Percentiles rank a stretch among this genome's conserved stretches.
phyloP scores from a whole-genome alignment of 2,113 vertebrate genomes.

The Saguinus midas region DNA sequence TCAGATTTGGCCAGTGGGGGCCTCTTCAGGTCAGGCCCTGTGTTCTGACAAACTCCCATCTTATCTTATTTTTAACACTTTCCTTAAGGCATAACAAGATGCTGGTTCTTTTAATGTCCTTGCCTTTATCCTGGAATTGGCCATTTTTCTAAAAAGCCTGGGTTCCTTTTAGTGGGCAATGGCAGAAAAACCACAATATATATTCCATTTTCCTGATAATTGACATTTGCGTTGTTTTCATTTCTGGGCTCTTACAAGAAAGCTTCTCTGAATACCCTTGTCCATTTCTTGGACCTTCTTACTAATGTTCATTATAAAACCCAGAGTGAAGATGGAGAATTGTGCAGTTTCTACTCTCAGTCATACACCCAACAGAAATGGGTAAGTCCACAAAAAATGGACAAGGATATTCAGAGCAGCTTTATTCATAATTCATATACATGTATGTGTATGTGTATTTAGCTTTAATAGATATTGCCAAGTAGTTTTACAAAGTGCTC shows the following conservation, averaged over 20 bases:
- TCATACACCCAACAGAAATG: not conserved
- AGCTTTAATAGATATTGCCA: not conserved
- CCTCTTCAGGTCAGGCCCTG: not conserved
- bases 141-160: not conserved
- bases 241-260: not conserved
- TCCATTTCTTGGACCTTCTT: not conserved
- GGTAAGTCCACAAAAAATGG: not conserved
- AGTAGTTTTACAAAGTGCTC: not conserved
- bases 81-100: not conserved
- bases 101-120: not conserved
- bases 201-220: not conserved
- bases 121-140: not conserved
- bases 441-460: not conserved
- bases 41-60: not conserved
- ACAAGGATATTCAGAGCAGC: not conserved
- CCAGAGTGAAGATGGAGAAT: not conserved
- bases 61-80: not conserved
- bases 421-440: not conserved
- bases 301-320: not conserved
- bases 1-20: not conserved
- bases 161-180: not conserved
- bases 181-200: not conserved
- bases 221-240: constrained; percentile 17
- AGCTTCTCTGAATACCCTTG: not conserved
- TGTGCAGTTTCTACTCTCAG: not conserved